Base-by-base conservation (phyloP, 1,140 invertebrate genomes). In the Potamilus streckersoni region DNA sequence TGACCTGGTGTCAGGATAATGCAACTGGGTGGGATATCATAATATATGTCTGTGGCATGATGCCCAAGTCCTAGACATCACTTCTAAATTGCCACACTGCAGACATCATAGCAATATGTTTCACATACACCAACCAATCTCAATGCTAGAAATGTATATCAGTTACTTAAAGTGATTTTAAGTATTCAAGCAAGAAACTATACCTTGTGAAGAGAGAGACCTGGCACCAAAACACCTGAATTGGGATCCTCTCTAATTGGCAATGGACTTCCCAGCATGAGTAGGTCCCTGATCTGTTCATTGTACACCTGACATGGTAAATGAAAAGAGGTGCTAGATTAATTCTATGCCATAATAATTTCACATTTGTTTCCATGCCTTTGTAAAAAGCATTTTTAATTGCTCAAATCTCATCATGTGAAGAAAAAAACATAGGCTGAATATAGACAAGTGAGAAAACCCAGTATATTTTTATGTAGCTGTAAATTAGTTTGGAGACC, bases 261-360 rank as follows among this genome's bases (percentile, higher is more conserved):
- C 31, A 98, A 89, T 65, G 93, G 93, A 0, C 94, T 94, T 0
- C 93, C 93, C 1, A 96, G 95, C 87, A 95, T 95, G 63, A 98
- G 89, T 55, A 98, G 91, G 89, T 98, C 97, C 55, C 95, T 91
- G 79, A 99, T 98, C 80, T 96, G 95, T 89, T 99, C 97, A 90
- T 99, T 99, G 91, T 99, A 98, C 70, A 99, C 94, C 92, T 98
- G 69, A 15, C 69, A 73, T 49, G 38, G 38, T 49, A 49, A 49
- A 49, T 11, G 38, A 49, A 49, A 49, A 49, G 11, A 49, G 38
- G 38, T 49, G 38, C 6, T 49, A 49, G 6, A 49, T 4, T 49
- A 49, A 49, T 49, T 49, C 0, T 49, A 49, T 49, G 38, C 38
- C 38, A 49, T 49, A 49, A 49, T 49, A 49, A 5, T 11, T 49